phyloP scores from a whole-genome alignment of 2,113 vertebrate species.

The Lasiurus cinereus region DNA sequence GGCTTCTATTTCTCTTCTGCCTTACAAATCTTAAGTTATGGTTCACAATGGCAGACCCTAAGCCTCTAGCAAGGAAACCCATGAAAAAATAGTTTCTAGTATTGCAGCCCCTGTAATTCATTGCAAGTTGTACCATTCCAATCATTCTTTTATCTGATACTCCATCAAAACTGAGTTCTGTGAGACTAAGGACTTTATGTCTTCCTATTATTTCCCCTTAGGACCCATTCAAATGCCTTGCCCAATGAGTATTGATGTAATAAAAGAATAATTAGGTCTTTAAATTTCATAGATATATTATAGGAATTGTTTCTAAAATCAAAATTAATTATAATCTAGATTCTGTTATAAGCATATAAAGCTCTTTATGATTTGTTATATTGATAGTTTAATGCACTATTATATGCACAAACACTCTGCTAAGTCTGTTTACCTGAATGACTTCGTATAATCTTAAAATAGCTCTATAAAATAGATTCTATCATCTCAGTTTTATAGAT shows the following conservation, averaged over 20 bases:
- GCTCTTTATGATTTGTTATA: neutral
- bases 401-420: neutral
- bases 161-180: neutral
- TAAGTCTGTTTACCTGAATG: neutral
- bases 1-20: neutral
- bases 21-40: neutral
- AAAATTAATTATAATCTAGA: constrained; percentile 30
- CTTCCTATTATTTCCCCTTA: neutral
- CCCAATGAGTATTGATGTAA: neutral
- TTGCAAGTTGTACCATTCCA: neutral
- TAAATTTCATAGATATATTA: constrained; percentile 18
- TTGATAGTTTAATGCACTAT: constrained; percentile 18
- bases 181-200: neutral
- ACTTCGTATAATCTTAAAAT: constrained; percentile 54
- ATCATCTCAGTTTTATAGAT: constrained; percentile 20
- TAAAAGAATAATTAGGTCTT: neutral
- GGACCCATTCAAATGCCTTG: neutral
- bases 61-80: neutral
- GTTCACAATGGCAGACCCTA: neutral
- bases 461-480: neutral
- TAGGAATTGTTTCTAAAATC: constrained; percentile 13
- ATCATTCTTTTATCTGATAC: neutral
- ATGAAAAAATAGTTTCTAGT: neutral
- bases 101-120: neutral
- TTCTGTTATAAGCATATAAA: constrained; percentile 46